These are phyloP conservation scores for Caenorhabditis becei DNA, from an alignment of 2,888 invertebrate genomes.

Conservation along the genomic window DNA sequence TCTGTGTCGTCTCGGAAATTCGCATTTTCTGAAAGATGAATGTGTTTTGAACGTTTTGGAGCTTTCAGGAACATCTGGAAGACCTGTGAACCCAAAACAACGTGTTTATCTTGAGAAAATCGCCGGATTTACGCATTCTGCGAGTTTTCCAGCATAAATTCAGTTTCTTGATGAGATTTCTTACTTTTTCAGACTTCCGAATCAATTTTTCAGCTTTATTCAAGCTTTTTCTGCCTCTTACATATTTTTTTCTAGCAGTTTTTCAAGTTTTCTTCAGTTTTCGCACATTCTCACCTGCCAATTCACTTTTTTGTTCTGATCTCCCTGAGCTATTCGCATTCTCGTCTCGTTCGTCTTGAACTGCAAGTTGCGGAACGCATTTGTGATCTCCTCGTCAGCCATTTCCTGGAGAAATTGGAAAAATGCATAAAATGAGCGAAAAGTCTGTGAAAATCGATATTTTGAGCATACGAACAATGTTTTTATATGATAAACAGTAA, in stretches of 20 bases:
- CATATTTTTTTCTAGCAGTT: neutral
- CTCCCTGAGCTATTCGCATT: conserved; percentile 66
- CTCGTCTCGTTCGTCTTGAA: conserved; percentile 71
- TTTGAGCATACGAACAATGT: no score
- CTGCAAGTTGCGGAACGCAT: conserved; percentile 72
- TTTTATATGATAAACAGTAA: neutral
- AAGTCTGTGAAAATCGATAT: neutral
- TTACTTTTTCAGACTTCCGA: no score
- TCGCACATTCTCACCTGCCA: conserved; percentile 48
- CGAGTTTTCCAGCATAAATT: no score
- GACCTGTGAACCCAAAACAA: no score
- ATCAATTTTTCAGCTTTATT: neutral
- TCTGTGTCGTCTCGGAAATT: conserved; percentile 59
- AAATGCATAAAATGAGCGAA: no score
- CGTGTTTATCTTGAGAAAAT: no score
- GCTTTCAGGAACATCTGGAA: neutral
- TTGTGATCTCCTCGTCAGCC: conserved; percentile 71
- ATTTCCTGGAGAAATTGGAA: conserved; percentile 27
- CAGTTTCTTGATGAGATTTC: no score
- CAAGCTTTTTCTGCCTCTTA: neutral
- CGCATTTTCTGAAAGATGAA: conserved; percentile 51
- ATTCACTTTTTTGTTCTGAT: conserved; percentile 57
- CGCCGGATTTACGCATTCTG: neutral
- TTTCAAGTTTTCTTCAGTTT: neutral
- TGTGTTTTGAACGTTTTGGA: neutral